Base-by-base conservation (phyloP, 2,888 invertebrate species). In the Drosophila leonis region DNA sequence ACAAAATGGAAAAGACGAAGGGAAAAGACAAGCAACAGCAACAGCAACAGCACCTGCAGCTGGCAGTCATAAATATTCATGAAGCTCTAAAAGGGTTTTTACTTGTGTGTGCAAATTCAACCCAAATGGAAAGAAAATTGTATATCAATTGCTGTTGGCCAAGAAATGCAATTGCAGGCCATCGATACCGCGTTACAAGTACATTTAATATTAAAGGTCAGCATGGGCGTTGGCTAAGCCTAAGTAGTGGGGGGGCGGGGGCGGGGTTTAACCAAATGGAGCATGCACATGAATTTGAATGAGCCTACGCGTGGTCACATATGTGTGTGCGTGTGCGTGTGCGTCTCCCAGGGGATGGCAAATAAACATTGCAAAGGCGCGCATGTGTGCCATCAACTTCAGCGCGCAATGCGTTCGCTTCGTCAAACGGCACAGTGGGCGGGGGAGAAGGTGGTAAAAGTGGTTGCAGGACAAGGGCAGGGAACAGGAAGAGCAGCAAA, bases 21-120 rank as follows among this genome's bases (percentile, higher is more conserved):
- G 39, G 57, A 67, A 49, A 57, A 33, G 54, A 49, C 49, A 66
- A 56, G 46, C 65, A 59, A 64, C n/a, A 48, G 15, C 27, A n/a
- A n/a, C n/a, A n/a, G 1, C 2, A 0, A 15, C 48, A 44, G 49
- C 46, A 54, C 65, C 65, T 49, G 52, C 78, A 76, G 68, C 54
- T 72, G 61, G 65, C 66, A 62, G 64, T 75, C 86, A 90, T 90
- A 86, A 90, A 90, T 90, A 90, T 90, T 90, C 89, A 90, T 90
- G 83, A 84, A 76, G 80, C 80, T 72, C 86, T 86, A 89, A 89
- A 86, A 84, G 79, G 88, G 82, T 70, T 74, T 67, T 68, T 78
- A 78, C 69, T 48, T 69, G 65, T 52, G 65, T 52, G 33, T 52
- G 60, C 64, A 70, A 79, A 77, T 60, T 87, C 74, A 75, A 54